Percentiles rank a stretch among this genome's conserved stretches.
phyloP scores from a whole-genome alignment of 1,140 invertebrate species.

The Melanaphis sacchari region DNA sequence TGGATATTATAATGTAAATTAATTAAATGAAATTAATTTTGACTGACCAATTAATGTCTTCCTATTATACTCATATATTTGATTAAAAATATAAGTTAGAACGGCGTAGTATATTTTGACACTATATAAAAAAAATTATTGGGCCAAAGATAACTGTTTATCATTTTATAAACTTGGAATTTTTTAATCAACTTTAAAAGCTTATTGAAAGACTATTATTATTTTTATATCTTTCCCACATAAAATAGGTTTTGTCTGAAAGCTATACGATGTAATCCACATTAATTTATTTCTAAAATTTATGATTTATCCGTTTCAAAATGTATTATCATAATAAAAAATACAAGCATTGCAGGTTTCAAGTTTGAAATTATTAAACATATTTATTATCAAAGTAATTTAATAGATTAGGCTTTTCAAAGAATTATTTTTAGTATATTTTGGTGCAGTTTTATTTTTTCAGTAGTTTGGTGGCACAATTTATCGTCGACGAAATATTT shows the following conservation, averaged over 20 bases:
- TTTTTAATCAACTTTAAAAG: slow-evolving; percentile 6
- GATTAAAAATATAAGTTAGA: background rate
- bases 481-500: background rate
- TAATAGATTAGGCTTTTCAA: background rate
- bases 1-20: background rate
- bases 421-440: background rate
- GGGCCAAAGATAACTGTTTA: background rate
- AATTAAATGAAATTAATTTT: background rate
- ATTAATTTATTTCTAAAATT: background rate
- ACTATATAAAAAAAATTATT: background rate
- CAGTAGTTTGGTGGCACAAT: background rate
- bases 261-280: background rate
- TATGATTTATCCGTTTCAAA: background rate
- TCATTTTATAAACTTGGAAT: background rate
- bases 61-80: background rate
- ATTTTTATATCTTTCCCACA: background rate
- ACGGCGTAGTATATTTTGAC: background rate
- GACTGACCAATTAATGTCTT: background rate
- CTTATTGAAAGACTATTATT: background rate
- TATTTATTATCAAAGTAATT: background rate
- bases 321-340: background rate
- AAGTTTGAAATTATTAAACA: background rate
- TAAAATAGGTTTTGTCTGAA: background rate
- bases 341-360: background rate
- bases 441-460: background rate